A percentile compares a stretch with the other conserved stretches of the same genome.
phyloP scores from a whole-genome alignment of 2,888 invertebrate species.

The Cremastinae sp. region DNA sequence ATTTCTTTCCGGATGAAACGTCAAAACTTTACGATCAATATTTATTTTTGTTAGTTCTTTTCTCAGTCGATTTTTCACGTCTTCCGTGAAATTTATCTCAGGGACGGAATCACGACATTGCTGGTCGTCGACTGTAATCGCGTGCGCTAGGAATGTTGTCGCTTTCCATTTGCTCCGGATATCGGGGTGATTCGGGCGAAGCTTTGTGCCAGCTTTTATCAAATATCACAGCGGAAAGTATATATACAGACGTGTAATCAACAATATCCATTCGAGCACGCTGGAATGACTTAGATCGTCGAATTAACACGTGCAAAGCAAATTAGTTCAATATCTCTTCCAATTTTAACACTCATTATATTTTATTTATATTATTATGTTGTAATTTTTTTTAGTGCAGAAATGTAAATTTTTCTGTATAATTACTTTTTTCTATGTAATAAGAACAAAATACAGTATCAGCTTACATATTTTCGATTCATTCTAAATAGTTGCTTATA shows the following conservation, averaged over 20 bases:
- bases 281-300: slow-evolving; percentile 74
- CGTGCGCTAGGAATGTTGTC: background rate
- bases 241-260: slow-evolving; percentile 74
- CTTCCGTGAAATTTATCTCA: too few relatives aligned
- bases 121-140: background rate
- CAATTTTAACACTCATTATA: background rate
- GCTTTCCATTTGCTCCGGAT: background rate
- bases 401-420: too few relatives aligned
- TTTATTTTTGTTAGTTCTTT: too few relatives aligned
- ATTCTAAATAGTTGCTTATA: too few relatives aligned
- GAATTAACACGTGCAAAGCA: slow-evolving; percentile 61
- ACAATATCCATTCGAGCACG: slow-evolving; percentile 64
- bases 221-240: slow-evolving; percentile 52
- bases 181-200: slow-evolving; percentile 31
- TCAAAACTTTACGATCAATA: too few relatives aligned
- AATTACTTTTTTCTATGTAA: too few relatives aligned
- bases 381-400: background rate
- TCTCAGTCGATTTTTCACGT: too few relatives aligned
- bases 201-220: slow-evolving; percentile 47
- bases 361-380: background rate
- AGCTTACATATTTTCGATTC: too few relatives aligned
- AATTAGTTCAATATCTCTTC: background rate
- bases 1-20: too few relatives aligned
- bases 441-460: too few relatives aligned
- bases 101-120: too few relatives aligned